Base-by-base conservation (phyloP, 2,113 vertebrate genomes). In the Pelusios castaneus region DNA sequence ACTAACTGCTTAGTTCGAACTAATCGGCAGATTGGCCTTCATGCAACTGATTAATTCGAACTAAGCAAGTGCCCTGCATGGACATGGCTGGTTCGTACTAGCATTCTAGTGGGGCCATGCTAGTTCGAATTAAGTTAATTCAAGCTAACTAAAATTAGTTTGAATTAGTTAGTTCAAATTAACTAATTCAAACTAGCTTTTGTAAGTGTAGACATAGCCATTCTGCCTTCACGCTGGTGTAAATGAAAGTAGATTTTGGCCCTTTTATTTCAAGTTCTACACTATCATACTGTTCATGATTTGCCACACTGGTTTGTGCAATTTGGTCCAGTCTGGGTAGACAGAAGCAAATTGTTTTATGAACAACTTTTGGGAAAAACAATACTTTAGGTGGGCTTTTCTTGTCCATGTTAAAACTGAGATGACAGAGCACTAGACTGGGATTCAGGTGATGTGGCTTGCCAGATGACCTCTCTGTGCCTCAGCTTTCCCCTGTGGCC, bases 341-440 rank as follows among this genome's bases (percentile, higher is more conserved):
- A 0, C 0, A 27, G 10, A n/a, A 89, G 10, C 19, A 14, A 76
- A 38, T 11, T 49, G 3, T 0, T 0, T 9, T 3, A 27, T n/a
- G 60, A 54, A 3, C 60, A 70, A 55, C 21, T 1, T 22, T 0
- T 3, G 34, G 84, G 47, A 10, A 38, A 38, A 14, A 41, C 34
- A 41, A 27, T 1, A 4, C 1, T 2, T 49, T 41, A 73, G 67
- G 17, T 73, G 38, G 67, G 67, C 38, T 73, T n/a, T 22, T 73
- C n/a, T 9, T 41, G n/a, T 41, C 38, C 38, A 45, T 89, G 81
- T 8, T 1, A 3, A 5, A 56, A 47, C 47, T 87, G 0, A 0
- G 6, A 21, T 45, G 70, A 34, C 29, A 60, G 58, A 60, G 58
- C 29, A 60, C 29, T 60, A 60, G 13, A 16, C 58, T 34, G 58